Conservation (phyloP, 2,797 vertebrate genomes). For the Limnodromus scolopaceus region DNA sequence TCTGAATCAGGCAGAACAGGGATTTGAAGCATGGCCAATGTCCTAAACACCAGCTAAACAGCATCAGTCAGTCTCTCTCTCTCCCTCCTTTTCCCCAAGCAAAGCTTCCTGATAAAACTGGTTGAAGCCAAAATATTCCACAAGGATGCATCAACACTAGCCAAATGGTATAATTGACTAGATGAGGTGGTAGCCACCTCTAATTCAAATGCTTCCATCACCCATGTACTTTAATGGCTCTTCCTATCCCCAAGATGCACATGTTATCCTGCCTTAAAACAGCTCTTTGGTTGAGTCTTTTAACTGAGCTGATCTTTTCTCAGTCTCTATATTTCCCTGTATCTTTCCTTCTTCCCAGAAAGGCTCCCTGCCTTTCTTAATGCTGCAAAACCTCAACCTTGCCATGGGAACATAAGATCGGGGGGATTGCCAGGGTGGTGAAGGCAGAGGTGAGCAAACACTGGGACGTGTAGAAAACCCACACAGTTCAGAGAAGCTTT, state of each 20-base stretch:
- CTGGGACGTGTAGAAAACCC: background rate
- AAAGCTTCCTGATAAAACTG: background rate
- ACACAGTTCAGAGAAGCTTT: background rate
- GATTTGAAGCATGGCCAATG: constrained; percentile 15
- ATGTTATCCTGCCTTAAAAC: background rate
- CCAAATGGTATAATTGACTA: background rate
- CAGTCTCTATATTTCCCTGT: background rate
- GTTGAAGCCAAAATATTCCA: background rate
- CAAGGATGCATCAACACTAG: background rate
- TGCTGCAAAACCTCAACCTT: background rate
- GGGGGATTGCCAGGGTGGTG: accelerated
- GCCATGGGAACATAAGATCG: background rate
- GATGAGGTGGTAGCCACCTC: background rate
- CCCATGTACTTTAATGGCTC: background rate
- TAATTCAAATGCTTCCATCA: background rate
- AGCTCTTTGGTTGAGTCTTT: background rate
- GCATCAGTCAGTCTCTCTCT: background rate
- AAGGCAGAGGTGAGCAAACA: background rate
- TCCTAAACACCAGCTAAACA: constrained; percentile 21
- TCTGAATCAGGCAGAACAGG: constrained; percentile 6
- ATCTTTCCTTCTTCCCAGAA: background rate
- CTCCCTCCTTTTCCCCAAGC: background rate
- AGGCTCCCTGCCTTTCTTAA: background rate
- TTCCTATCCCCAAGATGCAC: background rate
- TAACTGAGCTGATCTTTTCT: background rate